Conservation (phyloP, 1,140 invertebrate genomes). For the Heliothis subflexa region DNA sequence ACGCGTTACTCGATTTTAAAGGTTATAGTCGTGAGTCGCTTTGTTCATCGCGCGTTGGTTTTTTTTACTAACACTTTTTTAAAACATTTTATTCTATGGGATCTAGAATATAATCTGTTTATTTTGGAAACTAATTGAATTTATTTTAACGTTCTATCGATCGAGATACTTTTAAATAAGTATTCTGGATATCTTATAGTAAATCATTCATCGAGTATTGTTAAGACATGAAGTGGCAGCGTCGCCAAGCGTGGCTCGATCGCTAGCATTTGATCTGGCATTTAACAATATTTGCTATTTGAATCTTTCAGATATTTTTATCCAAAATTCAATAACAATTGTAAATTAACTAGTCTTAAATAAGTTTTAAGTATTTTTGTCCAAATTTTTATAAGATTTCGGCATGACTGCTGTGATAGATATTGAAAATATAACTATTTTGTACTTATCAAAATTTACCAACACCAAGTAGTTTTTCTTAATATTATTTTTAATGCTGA, state of each 20-base stretch:
- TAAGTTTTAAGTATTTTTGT: slow-evolving; percentile 56
- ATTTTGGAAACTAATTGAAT: slow-evolving; percentile 35
- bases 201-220: slow-evolving; percentile 27
- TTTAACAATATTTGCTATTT: slow-evolving; percentile 41
- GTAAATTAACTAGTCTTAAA: slow-evolving; percentile 61
- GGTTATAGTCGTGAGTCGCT: slow-evolving; percentile 41
- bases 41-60: slow-evolving; percentile 40
- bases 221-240: neutral
- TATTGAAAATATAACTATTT: slow-evolving; percentile 60
- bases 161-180: slow-evolving; percentile 39
- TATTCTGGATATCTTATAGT: slow-evolving; percentile 21
- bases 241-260: neutral
- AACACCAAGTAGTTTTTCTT: slow-evolving; percentile 28
- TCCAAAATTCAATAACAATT: slow-evolving; percentile 45
- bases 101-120: slow-evolving; percentile 36
- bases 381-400: slow-evolving; percentile 55
- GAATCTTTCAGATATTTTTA: slow-evolving; percentile 46
- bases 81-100: slow-evolving; percentile 34
- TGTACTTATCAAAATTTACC: slow-evolving; percentile 56
- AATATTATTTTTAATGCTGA: slow-evolving; percentile 1
- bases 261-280: slow-evolving; percentile 47
- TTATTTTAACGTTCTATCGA: slow-evolving; percentile 11
- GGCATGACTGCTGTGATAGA: slow-evolving; percentile 59
- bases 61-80: slow-evolving; percentile 46
- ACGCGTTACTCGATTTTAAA: slow-evolving; percentile 20